Evolutionary conservation across 1,140 invertebrate genomes (phyloP).

Genomic region (Drosophila grimshawi): DNA sequence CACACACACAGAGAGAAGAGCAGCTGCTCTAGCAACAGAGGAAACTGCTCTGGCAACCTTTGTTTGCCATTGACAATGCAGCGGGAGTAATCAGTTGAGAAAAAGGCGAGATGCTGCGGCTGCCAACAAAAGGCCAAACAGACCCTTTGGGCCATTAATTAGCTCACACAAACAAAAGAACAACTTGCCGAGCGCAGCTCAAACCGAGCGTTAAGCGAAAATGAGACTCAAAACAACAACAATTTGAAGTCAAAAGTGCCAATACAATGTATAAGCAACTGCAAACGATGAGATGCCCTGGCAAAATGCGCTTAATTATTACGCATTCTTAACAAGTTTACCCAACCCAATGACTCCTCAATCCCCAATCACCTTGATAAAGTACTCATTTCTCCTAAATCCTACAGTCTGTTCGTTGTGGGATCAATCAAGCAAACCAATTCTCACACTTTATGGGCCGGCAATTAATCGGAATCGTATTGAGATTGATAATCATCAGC

Average conservation of each 20-base stretch:
- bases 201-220: conserved; percentile 33
- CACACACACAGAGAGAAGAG: background rate
- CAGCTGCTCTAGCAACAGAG: background rate
- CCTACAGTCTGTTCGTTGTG: conserved; percentile 5
- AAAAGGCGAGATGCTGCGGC: conserved; percentile 61
- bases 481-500: conserved; percentile 60
- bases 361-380: background rate
- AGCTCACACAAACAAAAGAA: conserved; percentile 62
- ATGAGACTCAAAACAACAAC: conserved; percentile 20
- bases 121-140: conserved; percentile 58
- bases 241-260: conserved; percentile 70
- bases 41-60: conserved; percentile 8
- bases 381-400: background rate
- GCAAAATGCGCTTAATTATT: conserved; percentile 58
- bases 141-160: conserved; percentile 75
- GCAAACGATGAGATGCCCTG: conserved; percentile 50
- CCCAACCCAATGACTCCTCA: background rate
- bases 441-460: conserved; percentile 31
- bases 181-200: conserved; percentile 38
- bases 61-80: conserved; percentile 68
- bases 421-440: conserved; percentile 62
- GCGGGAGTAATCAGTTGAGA: conserved; percentile 76
- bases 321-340: conserved; percentile 47
- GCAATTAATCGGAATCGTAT: conserved; percentile 70
- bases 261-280: conserved; percentile 74